Conservation (phyloP, 2,797 vertebrate species). For the Gorsachius magnificus region DNA sequence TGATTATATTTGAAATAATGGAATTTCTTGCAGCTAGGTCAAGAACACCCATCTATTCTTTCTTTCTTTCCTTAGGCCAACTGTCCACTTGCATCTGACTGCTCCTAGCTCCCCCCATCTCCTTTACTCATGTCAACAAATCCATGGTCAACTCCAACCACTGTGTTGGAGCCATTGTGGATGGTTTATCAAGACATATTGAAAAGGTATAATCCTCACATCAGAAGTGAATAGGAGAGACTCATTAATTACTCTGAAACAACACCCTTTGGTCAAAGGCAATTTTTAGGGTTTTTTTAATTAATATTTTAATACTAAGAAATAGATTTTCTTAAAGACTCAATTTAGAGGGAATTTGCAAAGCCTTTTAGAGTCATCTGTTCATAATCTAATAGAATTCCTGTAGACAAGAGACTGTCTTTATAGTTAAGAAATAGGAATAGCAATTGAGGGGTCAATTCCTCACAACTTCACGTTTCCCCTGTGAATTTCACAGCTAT, state of each 20-base stretch:
- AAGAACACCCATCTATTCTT: not conserved
- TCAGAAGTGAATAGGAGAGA: not conserved
- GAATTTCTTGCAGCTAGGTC: not conserved
- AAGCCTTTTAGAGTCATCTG: not conserved
- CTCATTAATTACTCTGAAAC: not conserved
- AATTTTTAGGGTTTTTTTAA: fast-evolving
- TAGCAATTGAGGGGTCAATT: not conserved
- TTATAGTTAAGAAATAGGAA: not conserved
- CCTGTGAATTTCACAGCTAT: not conserved
- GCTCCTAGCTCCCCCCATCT: not conserved
- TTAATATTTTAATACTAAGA: not conserved
- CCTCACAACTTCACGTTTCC: not conserved
- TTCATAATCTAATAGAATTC: not conserved
- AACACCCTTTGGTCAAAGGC: not conserved
- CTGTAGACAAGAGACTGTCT: not conserved
- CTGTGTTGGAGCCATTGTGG: not conserved
- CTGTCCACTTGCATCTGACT: not conserved
- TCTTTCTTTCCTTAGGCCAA: not conserved
- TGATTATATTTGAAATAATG: not conserved
- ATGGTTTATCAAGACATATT: not conserved
- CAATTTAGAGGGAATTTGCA: not conserved
- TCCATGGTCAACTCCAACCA: not conserved
- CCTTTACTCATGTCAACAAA: not conserved
- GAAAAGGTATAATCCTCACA: not conserved
- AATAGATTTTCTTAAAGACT: not conserved